Base-by-base conservation (phyloP, 2,797 vertebrate genomes). In the Alosa sapidissima region DNA sequence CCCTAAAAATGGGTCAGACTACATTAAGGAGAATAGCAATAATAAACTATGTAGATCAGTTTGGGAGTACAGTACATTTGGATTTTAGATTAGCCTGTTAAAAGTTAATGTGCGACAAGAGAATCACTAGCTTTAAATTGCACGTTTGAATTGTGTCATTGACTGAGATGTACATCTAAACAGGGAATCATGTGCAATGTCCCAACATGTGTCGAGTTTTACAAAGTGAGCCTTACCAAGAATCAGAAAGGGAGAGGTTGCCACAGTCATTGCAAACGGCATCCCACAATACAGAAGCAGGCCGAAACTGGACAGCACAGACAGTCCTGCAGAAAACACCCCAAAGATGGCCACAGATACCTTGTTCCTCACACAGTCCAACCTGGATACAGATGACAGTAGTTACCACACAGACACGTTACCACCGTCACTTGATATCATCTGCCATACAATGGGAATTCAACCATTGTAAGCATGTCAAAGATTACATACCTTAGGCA, bases 161-260 rank as follows among this genome's bases (percentile, higher is more conserved):
- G 16, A n/a, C 1, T 8, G 49, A 51, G 10, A 49, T n/a, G 13
- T 9, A 10, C 16, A 7, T 13, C 0, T 36, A 21, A 41, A 36
- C 13, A 68, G 11, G 13, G 10, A 7, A 55, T 45, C 11, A 47
- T 9, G 2, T 51, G 49, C 49, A 51, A 47, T 19, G 48, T 1
- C 28, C 3, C 41, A 41, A 41, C 41, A 41, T 41, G 41, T 41
- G 1, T 3, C 41, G 41, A 41, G 41, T 41, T 41, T 41, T 1
- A 41, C 3, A 41, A 41, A 41, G 41, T 13, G 21, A 82, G 8
- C 8, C 93, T 94, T 91, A 96, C 94, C 95, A 28, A 96, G 92
- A 88, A 96, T 95, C 84, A 96, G 93, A 91, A 96, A 96, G 0
- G 95, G 95, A 24, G 95, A 91, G 0, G 91, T 93, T 82, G 90